Base-by-base conservation (phyloP, 2,888 invertebrate genomes). In the Carcina quercana region DNA sequence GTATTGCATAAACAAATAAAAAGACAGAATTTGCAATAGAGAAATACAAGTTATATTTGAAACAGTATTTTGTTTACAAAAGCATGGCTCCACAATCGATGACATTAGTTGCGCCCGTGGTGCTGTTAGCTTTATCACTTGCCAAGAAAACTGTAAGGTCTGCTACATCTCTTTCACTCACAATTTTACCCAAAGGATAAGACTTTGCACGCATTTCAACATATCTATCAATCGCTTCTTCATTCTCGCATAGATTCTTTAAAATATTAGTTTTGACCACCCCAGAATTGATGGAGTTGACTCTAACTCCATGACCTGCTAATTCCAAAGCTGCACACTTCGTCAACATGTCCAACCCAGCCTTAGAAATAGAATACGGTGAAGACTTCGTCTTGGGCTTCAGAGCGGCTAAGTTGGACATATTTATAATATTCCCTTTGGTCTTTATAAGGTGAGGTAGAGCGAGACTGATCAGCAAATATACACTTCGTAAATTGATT, bases 271-370 rank as follows among this genome's bases (percentile, higher is more conserved):
- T 43, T n/a, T 26, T 90, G 3, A 88, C 84, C 0, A 91, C 90
- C 13, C 91, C 92, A 20, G 91, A 91, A 54, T 88, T 88, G 1
- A 91, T 89, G 32, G 86, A 75, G 57, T 91, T 91, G 0, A 90
- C 90, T 24, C 90, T 67, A 1, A 91, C 86, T 11, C 50, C 69
- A 48, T 85, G 73, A 0, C 58, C 40, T 38, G 85, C 86, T 19
- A 88, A 55, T 47, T 87, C 91, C 29, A 92, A 59, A 8, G 92
- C 91, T 5, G 86, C 65, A 53, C 89, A 89, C 46, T 86, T 74
- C 2, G 92, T 92, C 41, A 93, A 85, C 51, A 91, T 91, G 62
- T 92, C 91, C n/a, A 92, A 50, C 3, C 90, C 90, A 20, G 90
- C 75, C 67, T 93, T 93, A 17, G 89, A 88, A 83, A 91, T 88